Conservation (phyloP, 2,888 invertebrate genomes). For the Parasteatoda lunata region DNA sequence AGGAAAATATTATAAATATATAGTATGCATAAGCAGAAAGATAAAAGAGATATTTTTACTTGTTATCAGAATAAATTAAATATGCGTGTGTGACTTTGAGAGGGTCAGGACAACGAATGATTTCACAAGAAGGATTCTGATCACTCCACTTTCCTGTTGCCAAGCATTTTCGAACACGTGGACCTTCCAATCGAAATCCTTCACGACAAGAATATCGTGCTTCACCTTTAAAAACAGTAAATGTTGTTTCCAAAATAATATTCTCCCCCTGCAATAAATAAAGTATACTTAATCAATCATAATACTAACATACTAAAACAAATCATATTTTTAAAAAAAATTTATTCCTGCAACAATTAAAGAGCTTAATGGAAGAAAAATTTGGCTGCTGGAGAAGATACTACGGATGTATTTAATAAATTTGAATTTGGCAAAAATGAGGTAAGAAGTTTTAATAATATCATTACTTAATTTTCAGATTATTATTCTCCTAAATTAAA, state of each 20-base stretch:
- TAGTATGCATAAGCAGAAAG: neutral
- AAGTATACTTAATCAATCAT: too few relatives aligned
- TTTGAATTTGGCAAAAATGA: too few relatives aligned
- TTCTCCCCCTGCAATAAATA: slow-evolving; percentile 73
- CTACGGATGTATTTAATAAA: too few relatives aligned
- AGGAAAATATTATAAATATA: too few relatives aligned
- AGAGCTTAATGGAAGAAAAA: too few relatives aligned
- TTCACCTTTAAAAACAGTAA: slow-evolving; percentile 71
- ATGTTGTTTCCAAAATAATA: slow-evolving; percentile 73
- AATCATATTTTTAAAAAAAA: too few relatives aligned
- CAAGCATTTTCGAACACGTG: slow-evolving; percentile 50
- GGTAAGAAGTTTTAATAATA: too few relatives aligned
- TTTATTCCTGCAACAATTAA: too few relatives aligned
- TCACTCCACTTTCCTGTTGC: slow-evolving; percentile 68
- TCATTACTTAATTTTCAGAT: too few relatives aligned
- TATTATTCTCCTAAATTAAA: too few relatives aligned
- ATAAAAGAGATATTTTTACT: slow-evolving; percentile 9
- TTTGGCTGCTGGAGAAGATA: too few relatives aligned
- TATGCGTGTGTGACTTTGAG: slow-evolving; percentile 62
- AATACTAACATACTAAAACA: too few relatives aligned
- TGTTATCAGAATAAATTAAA: slow-evolving; percentile 64
- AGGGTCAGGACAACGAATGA: slow-evolving; percentile 68
- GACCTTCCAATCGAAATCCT: slow-evolving; percentile 69
- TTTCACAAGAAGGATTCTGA: slow-evolving; percentile 65
- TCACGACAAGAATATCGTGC: slow-evolving; percentile 68